phyloP scores from a whole-genome alignment of 2,888 invertebrate species.

The Gandaritis pyraliata region DNA sequence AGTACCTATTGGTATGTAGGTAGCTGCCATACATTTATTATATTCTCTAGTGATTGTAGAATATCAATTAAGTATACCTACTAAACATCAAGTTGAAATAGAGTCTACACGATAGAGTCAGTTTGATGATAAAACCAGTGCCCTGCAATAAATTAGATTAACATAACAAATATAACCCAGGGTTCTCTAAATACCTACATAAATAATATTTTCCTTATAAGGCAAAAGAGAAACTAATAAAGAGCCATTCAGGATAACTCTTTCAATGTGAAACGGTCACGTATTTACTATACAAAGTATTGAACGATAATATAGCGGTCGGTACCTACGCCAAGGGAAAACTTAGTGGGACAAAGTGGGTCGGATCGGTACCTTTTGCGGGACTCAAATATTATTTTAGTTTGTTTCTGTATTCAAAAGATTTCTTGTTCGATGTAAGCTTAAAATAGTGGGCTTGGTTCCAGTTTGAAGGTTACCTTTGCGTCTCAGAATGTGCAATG shows the following conservation, averaged over 20 bases:
- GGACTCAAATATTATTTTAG: background rate
- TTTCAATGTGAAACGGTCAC: slow-evolving; percentile 13
- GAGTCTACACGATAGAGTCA: too few species aligned
- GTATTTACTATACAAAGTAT: slow-evolving; percentile 12
- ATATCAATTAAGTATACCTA: too few species aligned
- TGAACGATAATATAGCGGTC: slow-evolving; percentile 3
- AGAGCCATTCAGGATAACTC: slow-evolving; percentile 7
- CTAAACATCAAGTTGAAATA: too few species aligned
- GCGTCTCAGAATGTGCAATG: too few species aligned
- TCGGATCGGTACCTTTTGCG: background rate
- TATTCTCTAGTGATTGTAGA: too few species aligned
- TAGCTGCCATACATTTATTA: too few species aligned
- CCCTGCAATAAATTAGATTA: background rate
- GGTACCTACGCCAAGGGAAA: too few species aligned
- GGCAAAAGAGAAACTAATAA: slow-evolving; percentile 5
- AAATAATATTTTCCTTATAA: slow-evolving; percentile 1
- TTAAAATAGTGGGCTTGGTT: too few species aligned
- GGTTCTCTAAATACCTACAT: background rate
- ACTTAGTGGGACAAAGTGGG: background rate
- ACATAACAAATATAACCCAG: background rate
- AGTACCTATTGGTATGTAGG: too few species aligned
- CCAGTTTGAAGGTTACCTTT: too few species aligned
- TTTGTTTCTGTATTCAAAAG: background rate
- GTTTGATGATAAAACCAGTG: background rate
- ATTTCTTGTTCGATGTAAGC: background rate